Evolutionary conservation across 2,888 invertebrate species (phyloP), one percentile per base, ranked within the genome.

Genomic region (Apamea monoglypha): DNA sequence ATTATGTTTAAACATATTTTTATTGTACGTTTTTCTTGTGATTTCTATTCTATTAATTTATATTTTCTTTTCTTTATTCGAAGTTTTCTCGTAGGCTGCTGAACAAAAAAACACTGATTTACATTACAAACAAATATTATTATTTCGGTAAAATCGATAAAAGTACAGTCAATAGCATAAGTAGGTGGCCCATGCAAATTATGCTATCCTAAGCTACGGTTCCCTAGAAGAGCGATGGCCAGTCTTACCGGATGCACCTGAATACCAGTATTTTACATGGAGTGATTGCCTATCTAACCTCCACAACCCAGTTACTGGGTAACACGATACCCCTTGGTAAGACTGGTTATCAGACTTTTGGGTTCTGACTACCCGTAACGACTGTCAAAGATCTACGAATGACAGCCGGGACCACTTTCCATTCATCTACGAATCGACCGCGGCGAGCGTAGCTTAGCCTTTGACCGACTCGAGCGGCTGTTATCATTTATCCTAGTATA

Each of bases 1-100:
- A 89, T 89, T 88, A 88, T 88, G 85, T 88, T 88, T 64, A 78
- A 82, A 83, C 21, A 85, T 84, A 89, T 81, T 83, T 84, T 87
- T 84, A 88, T 89, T 83, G 68, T 85, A 85, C 78, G 90, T 89
- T 89, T 89, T 88, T 74, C 73, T 86, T 87, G 79, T 85, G 88
- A 89, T 88, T 85, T 88, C 81, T 85, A 86, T 89, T 84, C 53
- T 84, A 77, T 76, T 83, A 81, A 87, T 83, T 88, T 87, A 89
- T 82, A 77, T 83, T 80, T 82, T 61, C 71, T 83, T 80, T 82
- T 61, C 71, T 78, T 76, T 70, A 32, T 61, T 64, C 25, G 14
- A 76, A 72, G 78, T 68, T 40, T 76, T 73, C 18, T 32, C 53
- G 32, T 53, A 64, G 72, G 74, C 76, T 77, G 74, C 84, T 80